Percentiles rank a stretch among this genome's conserved stretches.
Conservation (phyloP, 1,140 invertebrate species). For the Drosophila tani region DNA sequence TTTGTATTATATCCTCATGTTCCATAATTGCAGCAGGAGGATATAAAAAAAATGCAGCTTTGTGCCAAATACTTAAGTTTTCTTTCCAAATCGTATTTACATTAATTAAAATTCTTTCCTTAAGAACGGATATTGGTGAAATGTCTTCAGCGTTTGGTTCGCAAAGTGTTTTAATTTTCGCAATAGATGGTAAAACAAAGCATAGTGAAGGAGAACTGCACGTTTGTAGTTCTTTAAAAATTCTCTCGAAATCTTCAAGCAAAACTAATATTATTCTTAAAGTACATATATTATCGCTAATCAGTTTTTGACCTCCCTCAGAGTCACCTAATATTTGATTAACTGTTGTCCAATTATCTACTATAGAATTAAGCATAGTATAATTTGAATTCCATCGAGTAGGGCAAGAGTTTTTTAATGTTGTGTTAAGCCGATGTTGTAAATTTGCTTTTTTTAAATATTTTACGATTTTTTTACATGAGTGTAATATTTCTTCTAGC, state of each 20-base stretch:
- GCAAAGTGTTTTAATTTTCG: conserved; percentile 5
- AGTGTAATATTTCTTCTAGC: conserved; percentile 13
- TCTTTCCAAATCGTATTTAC: not conserved
- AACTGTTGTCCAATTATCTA: conserved; percentile 8
- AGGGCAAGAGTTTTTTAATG: conserved; percentile 31
- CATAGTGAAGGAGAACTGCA: conserved; percentile 10
- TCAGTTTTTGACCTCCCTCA: conserved; percentile 6
- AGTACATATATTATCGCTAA: conserved; percentile 11
- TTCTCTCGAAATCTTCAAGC: conserved; percentile 16
- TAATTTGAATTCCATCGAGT: conserved; percentile 40
- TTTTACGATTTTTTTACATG: conserved; percentile 41
- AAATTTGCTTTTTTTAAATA: conserved; percentile 37
- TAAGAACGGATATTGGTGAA: not conserved
- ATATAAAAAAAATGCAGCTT: too few species aligned
- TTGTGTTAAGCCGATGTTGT: conserved; percentile 8
- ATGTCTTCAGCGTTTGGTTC: conserved; percentile 6
- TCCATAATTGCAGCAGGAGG: not conserved
- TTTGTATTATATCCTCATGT: not conserved
- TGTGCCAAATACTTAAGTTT: not conserved
- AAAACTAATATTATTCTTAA: conserved; percentile 18
- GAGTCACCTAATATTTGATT: not conserved
- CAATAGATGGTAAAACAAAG: conserved; percentile 11
- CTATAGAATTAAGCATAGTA: conserved; percentile 24
- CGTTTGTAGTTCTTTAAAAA: conserved; percentile 16
- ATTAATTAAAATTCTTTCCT: not conserved